Evolutionary conservation across 2,797 vertebrate species (phyloP), one percentile per base, ranked within the genome.

Genomic region (Toxotes lorentzi): DNA sequence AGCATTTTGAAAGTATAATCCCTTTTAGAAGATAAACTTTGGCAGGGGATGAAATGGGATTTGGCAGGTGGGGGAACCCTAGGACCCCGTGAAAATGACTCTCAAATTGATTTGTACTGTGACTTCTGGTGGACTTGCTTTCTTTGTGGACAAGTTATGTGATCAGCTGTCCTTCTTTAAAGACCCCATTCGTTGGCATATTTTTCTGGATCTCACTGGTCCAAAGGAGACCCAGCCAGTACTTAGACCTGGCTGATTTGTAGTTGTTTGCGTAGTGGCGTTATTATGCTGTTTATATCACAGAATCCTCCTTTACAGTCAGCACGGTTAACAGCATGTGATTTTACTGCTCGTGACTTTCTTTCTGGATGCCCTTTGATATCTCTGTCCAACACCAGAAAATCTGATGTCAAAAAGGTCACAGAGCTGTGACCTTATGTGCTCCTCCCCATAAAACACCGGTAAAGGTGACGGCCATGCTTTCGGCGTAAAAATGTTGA

Each of bases 101-200:
- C 27, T 30, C 27, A 30, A 30, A 30, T 30, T 30, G 27, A 30
- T 57, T 56, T 47, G n/a, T 45, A 47, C 71, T 63, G 23, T 64
- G 40, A 56, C 14, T 30, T 53, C 24, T 14, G 17, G 50, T 45
- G n/a, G 51, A 48, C 40, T 38, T 73, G 51, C 38, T 47, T 73
- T 64, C 17, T 73, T 47, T 64, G 61, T 64, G 62, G 40, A 41
- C 21, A 13, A 35, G 6, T 14, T 17, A 7, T 27, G 24, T 54
- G 24, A 30, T 54, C 27, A 53, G 5, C 2, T 13, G 12, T 27
- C 50, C 13, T 14, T 27, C 19, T 48, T n/a, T 9, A 6, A 7
- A 27, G 19, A 23, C 6, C 27, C 24, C 1, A 30, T 16, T 16
- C 16, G 13, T 17, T 53, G 23, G 7, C 23, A 23, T 4, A 16